Conservation (phyloP, 2,797 vertebrate species). For the Protosalanx chinensis region DNA sequence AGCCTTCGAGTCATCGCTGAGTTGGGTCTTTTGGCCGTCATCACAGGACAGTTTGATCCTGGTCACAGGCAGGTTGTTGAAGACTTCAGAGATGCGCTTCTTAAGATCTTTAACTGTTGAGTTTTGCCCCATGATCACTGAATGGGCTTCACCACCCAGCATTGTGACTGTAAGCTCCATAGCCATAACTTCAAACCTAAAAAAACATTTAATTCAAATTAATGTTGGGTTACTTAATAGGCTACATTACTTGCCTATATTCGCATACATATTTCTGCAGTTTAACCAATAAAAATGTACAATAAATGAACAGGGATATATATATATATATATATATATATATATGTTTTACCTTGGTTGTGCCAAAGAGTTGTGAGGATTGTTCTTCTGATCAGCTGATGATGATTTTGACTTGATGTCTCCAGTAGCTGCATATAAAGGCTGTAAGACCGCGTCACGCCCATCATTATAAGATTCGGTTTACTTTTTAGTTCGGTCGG, state of each 20-base stretch:
- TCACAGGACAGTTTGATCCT: constrained; percentile 38
- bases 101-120: constrained; percentile 60
- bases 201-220: not conserved
- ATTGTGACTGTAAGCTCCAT: constrained; percentile 59
- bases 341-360: not conserved
- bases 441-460: not conserved
- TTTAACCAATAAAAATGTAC: not conserved
- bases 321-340: not conserved
- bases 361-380: not conserved
- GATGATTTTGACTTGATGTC: not conserved
- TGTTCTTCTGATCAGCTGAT: not conserved
- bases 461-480: not conserved
- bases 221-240: not conserved
- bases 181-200: not conserved
- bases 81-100: not conserved
- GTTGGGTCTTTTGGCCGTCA: constrained; percentile 41
- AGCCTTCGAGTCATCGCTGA: constrained; percentile 36
- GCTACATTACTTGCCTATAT: not conserved
- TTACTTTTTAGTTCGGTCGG: not conserved
- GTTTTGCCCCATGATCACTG: not conserved
- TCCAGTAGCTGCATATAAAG: not conserved
- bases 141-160: constrained; percentile 31
- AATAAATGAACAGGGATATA: too few relatives aligned
- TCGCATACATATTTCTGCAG: not conserved
- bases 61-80: rapidly evolving